Evolutionary conservation across 1,140 invertebrate genomes (phyloP).

Genomic region (Pogonomyrmex barbatus): DNA sequence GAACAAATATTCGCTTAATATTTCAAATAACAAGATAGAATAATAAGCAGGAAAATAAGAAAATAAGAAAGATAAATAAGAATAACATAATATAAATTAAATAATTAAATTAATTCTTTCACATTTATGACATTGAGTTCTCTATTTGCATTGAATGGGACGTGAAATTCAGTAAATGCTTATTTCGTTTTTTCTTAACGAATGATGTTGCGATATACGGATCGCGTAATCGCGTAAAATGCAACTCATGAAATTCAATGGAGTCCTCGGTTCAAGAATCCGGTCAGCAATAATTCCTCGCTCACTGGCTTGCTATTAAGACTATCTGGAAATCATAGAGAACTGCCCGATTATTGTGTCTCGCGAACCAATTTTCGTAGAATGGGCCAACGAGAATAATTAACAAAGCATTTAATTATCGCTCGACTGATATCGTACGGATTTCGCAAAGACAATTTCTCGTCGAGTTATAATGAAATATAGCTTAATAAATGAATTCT

Average conservation of each 20-base stretch:
- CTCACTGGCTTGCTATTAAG: slow-evolving; percentile 64
- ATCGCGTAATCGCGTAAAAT: slow-evolving; percentile 34
- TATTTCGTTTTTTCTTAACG: not conserved
- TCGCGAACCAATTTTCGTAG: slow-evolving; percentile 58
- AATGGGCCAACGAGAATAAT: slow-evolving; percentile 61
- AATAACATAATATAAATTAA: not conserved
- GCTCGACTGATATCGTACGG: slow-evolving; percentile 40
- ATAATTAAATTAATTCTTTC: not conserved
- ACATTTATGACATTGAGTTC: not conserved
- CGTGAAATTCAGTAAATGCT: not conserved
- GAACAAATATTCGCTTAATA: no score
- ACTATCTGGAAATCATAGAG: slow-evolving; percentile 58
- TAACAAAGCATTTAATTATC: slow-evolving; percentile 70
- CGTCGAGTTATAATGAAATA: slow-evolving; percentile 43
- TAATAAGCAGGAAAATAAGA: not conserved
- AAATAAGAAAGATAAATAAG: not conserved
- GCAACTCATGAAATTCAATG: slow-evolving; percentile 65
- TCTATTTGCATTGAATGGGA: not conserved
- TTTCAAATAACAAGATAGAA: not conserved
- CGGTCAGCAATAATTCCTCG: slow-evolving; percentile 62
- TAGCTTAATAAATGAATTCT: slow-evolving; percentile 56
- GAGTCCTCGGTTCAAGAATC: slow-evolving; percentile 57
- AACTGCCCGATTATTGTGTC: slow-evolving; percentile 63
- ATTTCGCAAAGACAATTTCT: slow-evolving; percentile 55
- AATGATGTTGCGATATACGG: slow-evolving; percentile 10